phyloP scores from a whole-genome alignment of 2,888 invertebrate species.

The Seladonia tumulorum region DNA sequence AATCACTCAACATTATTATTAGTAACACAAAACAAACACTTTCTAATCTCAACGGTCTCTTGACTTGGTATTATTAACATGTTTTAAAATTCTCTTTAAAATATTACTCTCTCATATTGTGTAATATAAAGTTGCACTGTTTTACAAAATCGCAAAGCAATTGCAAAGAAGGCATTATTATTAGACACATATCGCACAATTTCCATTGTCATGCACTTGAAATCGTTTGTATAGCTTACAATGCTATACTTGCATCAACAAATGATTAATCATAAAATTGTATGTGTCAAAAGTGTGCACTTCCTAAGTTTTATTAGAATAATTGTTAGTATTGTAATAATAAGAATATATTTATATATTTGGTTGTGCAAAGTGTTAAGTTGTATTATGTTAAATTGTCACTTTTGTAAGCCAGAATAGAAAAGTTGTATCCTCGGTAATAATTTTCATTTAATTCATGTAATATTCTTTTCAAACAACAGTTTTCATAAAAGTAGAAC shows the following conservation, averaged over 20 bases:
- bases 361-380: slow-evolving; percentile 17
- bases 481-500: neutral
- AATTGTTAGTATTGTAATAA: slow-evolving; percentile 14
- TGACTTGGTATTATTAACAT: slow-evolving; percentile 48
- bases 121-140: slow-evolving; percentile 38
- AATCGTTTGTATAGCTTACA: slow-evolving; percentile 32
- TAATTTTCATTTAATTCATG: neutral
- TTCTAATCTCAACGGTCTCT: slow-evolving; percentile 56
- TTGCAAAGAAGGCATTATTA: slow-evolving; percentile 51
- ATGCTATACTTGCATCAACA: slow-evolving; percentile 34
- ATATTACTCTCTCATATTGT: slow-evolving; percentile 34
- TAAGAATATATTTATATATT: slow-evolving; percentile 5
- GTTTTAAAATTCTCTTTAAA: slow-evolving; percentile 43
- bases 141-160: slow-evolving; percentile 63
- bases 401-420: neutral
- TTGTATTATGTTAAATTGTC: neutral
- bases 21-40: slow-evolving; percentile 79
- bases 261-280: slow-evolving; percentile 30
- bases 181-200: slow-evolving; percentile 56
- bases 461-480: neutral
- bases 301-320: slow-evolving; percentile 27
- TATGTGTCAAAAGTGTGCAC: slow-evolving; percentile 33
- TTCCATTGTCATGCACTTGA: slow-evolving; percentile 65
- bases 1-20: slow-evolving; percentile 83
- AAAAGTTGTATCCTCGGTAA: neutral